phyloP scores from a whole-genome alignment of 2,888 invertebrate species.

The Mesorhabditis belari region DNA sequence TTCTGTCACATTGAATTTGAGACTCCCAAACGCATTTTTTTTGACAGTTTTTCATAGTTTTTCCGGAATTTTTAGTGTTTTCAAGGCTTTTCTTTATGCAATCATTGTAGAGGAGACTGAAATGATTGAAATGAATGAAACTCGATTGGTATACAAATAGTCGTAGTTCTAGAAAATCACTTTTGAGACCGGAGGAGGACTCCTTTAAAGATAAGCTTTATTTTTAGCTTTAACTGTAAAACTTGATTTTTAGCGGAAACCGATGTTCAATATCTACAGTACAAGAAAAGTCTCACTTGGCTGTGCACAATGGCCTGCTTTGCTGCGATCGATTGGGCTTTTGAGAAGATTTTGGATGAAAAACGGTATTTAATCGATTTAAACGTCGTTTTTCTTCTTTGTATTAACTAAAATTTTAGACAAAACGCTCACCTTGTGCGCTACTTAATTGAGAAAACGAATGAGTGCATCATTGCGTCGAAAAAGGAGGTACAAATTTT shows the following conservation, averaged over 20 bases:
- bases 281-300: conserved; percentile 29
- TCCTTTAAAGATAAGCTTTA: too few species aligned
- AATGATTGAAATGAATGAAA: too few species aligned
- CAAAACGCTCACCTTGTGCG: background rate
- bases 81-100: background rate
- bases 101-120: too few species aligned
- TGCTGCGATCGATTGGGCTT: conserved; percentile 29
- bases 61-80: too few species aligned
- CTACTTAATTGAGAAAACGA: background rate
- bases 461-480: background rate
- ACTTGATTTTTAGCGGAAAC: background rate
- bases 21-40: too few species aligned
- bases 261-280: conserved; percentile 18
- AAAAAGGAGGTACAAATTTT: too few species aligned
- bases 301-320: conserved; percentile 31
- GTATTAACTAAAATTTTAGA: background rate
- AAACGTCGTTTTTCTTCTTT: background rate
- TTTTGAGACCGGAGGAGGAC: too few species aligned
- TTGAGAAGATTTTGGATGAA: conserved; percentile 21
- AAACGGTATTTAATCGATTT: conserved; percentile 1
- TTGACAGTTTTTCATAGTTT: too few species aligned
- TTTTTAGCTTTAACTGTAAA: too few species aligned
- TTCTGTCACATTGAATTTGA: too few species aligned
- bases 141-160: too few species aligned
- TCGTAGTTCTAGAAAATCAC: too few species aligned